Conservation (phyloP, 2,797 vertebrate genomes). For the Hydrolagus colliei region DNA sequence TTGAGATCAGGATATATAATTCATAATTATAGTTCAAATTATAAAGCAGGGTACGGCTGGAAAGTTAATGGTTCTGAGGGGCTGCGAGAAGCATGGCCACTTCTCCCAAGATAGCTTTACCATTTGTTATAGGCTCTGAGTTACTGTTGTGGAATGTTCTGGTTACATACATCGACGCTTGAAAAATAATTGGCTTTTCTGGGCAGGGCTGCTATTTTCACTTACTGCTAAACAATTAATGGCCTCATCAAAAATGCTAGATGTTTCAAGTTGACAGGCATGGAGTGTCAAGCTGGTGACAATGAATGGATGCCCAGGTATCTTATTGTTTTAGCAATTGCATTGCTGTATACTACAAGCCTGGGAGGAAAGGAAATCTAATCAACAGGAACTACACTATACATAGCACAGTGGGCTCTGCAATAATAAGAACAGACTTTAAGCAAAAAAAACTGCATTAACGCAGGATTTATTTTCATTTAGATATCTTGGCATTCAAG, state of each 20-base stretch:
- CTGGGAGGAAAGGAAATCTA: not conserved
- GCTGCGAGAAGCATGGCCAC: not conserved
- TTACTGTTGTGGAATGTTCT: not conserved
- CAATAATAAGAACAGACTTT: not conserved
- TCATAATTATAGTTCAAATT: not conserved
- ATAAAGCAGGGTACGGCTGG: not conserved
- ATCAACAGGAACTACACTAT: not conserved
- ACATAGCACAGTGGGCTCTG: not conserved
- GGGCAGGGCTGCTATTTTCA: not conserved
- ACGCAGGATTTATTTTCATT: not conserved
- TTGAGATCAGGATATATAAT: not conserved
- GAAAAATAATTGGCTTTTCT: slow-evolving; percentile 13
- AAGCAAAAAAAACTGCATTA: not conserved
- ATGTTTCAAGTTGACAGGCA: slow-evolving; percentile 11
- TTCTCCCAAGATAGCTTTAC: not conserved
- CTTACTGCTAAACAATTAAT: not conserved
- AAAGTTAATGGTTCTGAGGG: not conserved
- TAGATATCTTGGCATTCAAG: not conserved
- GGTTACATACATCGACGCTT: not conserved
- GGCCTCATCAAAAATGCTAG: slow-evolving; percentile 14
- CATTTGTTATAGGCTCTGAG: not conserved
- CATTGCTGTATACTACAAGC: not conserved
- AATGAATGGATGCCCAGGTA: not conserved
- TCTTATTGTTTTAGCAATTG: not conserved
- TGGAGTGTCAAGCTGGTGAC: not conserved